A percentile compares a stretch with the other conserved stretches of the same genome.
Conservation (phyloP, 2,888 invertebrate species). For the Tipula vernalis region DNA sequence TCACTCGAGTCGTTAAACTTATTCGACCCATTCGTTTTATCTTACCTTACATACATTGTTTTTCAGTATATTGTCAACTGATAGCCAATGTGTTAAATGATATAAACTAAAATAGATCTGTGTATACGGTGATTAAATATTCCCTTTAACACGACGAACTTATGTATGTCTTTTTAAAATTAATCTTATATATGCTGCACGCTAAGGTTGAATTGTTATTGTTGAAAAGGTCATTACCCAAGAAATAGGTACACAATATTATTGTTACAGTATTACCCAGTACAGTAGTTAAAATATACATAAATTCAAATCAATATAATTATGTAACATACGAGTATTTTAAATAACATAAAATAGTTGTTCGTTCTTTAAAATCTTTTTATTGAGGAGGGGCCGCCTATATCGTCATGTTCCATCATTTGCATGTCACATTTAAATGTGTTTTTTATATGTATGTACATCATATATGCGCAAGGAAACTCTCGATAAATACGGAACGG, state of each 20-base stretch:
- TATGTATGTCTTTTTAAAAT: not conserved
- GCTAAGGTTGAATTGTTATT: constrained; percentile 8
- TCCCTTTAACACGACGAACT: not conserved
- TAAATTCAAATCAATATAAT: not conserved
- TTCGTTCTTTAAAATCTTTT: not conserved
- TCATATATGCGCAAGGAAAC: not conserved
- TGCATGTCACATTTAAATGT: not conserved
- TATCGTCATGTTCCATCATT: not conserved
- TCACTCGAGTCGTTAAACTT: not conserved
- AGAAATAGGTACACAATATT: not conserved
- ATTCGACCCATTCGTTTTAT: not conserved
- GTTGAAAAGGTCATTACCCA: constrained; percentile 8
- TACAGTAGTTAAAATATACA: not conserved
- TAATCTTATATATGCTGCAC: not conserved
- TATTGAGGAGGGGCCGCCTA: not conserved
- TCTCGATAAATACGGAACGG: not conserved
- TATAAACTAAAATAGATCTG: not conserved
- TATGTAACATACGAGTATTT: not conserved
- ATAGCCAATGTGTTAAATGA: not conserved
- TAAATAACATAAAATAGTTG: not conserved
- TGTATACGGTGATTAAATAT: not conserved
- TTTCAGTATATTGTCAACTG: not conserved
- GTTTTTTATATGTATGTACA: not conserved
- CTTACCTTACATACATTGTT: not conserved
- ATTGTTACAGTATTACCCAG: not conserved